Evolutionary conservation across 1,140 invertebrate species (phyloP), one percentile per base, ranked within the genome.

Genomic region (Leptinotarsa undecemlineata): DNA sequence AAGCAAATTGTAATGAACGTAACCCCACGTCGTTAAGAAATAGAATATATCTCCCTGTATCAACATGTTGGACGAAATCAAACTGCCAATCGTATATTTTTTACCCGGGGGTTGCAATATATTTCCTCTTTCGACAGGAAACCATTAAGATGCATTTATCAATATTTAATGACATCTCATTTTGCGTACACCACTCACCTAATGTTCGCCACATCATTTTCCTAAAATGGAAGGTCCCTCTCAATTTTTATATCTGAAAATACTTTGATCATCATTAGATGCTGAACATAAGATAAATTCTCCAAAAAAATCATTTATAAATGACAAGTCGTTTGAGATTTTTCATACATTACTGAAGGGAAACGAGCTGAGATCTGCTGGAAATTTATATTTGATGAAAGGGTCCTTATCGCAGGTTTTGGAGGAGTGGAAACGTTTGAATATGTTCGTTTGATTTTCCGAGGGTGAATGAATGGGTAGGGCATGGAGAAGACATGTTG

Each of bases 121-220:
- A 64, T 64, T 64, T 26, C 20, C 62, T 26, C 62, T 64, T 64
- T 64, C 62, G 62, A 64, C 62, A 64, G 62, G 62, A 64, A 21
- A 21, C 62, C 62, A 64, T 64, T 64, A 64, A 64, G 62, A 64
- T 23, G 62, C 62, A 64, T 64, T 64, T 64, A 64, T 64, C 62
- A 64, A 64, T 64, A 64, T 64, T 64, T 64, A 64, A 64, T 64
- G 62, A 64, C 62, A 64, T 26, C 62, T 23, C 62, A 64, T 64
- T 64, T 21, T 20, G 62, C 14, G 14, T 20, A 26, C 62, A 64
- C 62, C 62, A 64, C 14, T 64, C 62, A 64, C 62, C 15, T 64
- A 21, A 64, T 26, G 62, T 26, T 57, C 51, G 4, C 51, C 51
- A 57, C 51, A 57, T 57, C 51, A 57, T 57, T 57, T 57, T 57